These are phyloP conservation scores for Ellobium chinense DNA, from an alignment of 2,888 invertebrate genomes.

Conservation along the genomic window DNA sequence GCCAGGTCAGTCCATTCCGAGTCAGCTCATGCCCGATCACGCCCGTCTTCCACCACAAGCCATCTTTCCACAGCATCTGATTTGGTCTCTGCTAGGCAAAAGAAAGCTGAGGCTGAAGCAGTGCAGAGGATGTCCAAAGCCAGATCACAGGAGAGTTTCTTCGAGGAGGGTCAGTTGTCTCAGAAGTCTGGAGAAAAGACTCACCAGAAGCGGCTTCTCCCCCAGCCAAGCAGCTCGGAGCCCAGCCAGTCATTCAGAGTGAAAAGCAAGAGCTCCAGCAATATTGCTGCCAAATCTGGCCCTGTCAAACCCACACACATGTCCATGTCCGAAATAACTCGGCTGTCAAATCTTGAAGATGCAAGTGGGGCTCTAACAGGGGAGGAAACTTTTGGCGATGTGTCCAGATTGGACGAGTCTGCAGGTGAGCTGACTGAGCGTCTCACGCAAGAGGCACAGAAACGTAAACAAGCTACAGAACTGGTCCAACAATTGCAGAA, in stretches of 20 bases:
- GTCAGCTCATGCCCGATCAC: constrained; percentile 46
- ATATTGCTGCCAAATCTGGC: constrained; percentile 55
- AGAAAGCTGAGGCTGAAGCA: constrained; percentile 44
- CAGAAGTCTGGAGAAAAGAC: constrained; percentile 56
- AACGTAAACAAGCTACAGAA: constrained; percentile 72
- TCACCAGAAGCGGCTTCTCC: constrained; percentile 60
- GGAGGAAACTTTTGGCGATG: constrained; percentile 1
- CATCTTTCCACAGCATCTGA: constrained; percentile 46
- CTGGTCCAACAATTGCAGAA: constrained; percentile 74
- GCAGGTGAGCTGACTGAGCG: constrained; percentile 64
- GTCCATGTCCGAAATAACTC: constrained; percentile 62
- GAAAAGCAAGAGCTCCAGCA: constrained; percentile 69
- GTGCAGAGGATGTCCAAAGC: constrained; percentile 57
- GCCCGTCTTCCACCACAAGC: constrained; percentile 49
- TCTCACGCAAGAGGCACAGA: constrained; percentile 67
- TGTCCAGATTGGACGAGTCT: constrained; percentile 53
- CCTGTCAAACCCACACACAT: constrained; percentile 71
- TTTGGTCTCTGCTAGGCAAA: constrained; percentile 27
- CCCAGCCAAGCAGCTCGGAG: constrained; percentile 60
- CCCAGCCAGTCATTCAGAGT: constrained; percentile 61
- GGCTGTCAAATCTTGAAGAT: constrained; percentile 56
- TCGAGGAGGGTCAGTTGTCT: constrained; percentile 51
- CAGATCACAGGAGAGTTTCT: constrained; percentile 68
- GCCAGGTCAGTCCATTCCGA: constrained; percentile 44
- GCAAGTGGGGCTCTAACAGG: not conserved